Conservation (phyloP, 2,113 vertebrate species). For the Myotis brandtii region DNA sequence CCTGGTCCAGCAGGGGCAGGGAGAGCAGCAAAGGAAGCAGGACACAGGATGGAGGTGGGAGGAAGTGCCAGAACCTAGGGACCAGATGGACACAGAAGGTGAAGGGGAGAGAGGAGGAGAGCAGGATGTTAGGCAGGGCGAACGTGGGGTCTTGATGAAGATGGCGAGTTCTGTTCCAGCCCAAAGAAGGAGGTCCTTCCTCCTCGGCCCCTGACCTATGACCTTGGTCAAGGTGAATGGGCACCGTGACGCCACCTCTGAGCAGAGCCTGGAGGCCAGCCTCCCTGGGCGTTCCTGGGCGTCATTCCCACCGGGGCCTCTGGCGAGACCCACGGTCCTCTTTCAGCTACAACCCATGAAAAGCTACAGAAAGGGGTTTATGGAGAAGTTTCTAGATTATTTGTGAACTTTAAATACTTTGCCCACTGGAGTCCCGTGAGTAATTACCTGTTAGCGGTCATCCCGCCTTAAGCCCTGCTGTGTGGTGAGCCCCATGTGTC, state of each 20-base stretch:
- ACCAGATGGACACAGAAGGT: background rate
- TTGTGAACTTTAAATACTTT: background rate
- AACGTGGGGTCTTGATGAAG: background rate
- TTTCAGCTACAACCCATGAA: background rate
- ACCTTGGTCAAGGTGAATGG: fast-evolving
- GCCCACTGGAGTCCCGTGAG: background rate
- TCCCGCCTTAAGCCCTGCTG: background rate
- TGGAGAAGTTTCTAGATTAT: background rate
- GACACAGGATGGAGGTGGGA: fast-evolving
- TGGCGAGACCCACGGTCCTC: fast-evolving
- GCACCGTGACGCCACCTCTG: background rate
- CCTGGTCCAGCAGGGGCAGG: fast-evolving
- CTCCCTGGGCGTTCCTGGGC: fast-evolving
- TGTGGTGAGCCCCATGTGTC: background rate
- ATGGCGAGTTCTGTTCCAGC: background rate
- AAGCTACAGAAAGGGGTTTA: background rate
- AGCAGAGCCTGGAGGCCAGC: background rate
- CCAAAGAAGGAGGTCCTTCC: fast-evolving
- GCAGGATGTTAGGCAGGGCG: fast-evolving
- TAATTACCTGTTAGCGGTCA: background rate
- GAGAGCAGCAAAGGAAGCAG: background rate
- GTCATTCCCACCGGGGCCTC: fast-evolving
- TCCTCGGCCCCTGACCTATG: fast-evolving
- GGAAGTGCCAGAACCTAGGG: background rate
- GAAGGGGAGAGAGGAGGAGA: background rate